These are phyloP conservation scores for Trypoxylon attenuatum DNA, from an alignment of 2,888 invertebrate species.

Conservation along the genomic window DNA sequence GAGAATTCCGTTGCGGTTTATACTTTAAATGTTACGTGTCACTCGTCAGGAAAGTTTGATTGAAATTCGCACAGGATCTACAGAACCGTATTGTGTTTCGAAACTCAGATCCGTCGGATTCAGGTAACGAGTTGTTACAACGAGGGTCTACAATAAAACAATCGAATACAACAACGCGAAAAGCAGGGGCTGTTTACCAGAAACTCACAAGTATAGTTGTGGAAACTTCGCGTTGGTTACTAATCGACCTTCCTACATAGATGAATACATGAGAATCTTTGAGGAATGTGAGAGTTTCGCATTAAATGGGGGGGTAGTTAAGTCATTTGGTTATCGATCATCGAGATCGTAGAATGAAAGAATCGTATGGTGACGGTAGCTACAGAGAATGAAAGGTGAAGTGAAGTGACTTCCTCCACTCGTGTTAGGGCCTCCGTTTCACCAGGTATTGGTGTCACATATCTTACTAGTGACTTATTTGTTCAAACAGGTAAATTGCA, in stretches of 20 bases:
- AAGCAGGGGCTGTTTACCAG: no score
- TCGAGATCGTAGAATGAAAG: neutral
- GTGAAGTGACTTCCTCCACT: conserved; percentile 31
- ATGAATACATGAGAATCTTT: no score
- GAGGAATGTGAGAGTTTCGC: neutral
- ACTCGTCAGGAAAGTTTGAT: neutral
- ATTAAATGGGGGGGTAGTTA: neutral
- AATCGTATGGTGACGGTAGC: neutral
- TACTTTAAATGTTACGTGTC: conserved; percentile 5
- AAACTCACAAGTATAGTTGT: no score
- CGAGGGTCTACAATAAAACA: no score
- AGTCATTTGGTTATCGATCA: neutral
- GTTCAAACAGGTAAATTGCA: conserved; percentile 10
- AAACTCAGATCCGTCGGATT: no score
- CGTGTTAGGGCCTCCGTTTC: conserved; percentile 21
- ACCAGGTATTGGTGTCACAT: conserved; percentile 6
- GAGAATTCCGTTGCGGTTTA: conserved; percentile 6
- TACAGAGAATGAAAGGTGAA: no score
- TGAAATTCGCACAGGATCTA: neutral
- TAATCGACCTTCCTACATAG: neutral
- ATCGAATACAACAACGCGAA: no score
- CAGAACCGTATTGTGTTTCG: no score
- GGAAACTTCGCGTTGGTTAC: neutral
- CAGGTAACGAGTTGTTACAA: no score
- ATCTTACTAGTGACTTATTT: conserved; percentile 21